Base-by-base conservation (phyloP, 2,888 invertebrate genomes). In the Cephus pygmeus region DNA sequence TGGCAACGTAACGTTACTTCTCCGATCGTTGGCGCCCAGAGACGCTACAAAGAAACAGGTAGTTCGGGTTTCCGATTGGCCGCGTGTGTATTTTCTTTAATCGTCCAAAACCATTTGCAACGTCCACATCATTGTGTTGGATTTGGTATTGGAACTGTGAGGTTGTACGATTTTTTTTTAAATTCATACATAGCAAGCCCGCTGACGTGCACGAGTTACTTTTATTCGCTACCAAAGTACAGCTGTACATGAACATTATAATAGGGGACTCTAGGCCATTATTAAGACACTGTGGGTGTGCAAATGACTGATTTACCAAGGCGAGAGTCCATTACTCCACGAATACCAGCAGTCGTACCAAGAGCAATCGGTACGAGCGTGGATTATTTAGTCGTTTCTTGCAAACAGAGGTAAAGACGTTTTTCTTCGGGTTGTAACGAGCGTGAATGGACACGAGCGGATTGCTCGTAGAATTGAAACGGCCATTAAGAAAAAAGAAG, bases 341-440 rank as follows among this genome's bases (percentile, higher is more conserved):
- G 6, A 56, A 23, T 56, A 23, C 56, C 23, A 23, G 56, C 56
- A 40, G 15, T 40, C 15, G 40, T 15, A 40, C 40, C 40, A 40
- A 40, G 40, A 40, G 40, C 40, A 56, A 56, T 56, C 56, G 56
- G 56, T 56, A 56, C 56, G 56, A 56, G 56, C 56, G 56, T 56
- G 23, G 56, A 56, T 56, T 56, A 56, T 56, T 56, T 56, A 23
- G 23, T 56, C 2, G 56, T 56, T 56, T 56, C 56, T 56, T 56
- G 23, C 56, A 23, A 56, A 56, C 6, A 9, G 56, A 56, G 56
- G 40, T 23, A 56, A 56, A 56, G 56, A 56, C 56, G 23, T 56
- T 56, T 56, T 69, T 31, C 40, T 71, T 40, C 31, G 36, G 33
- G 36, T 71, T 71, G 76, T 71, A 69, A 76, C 76, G 31, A 36